phyloP scores from a whole-genome alignment of 2,888 invertebrate genomes.

The Philereme transversata region DNA sequence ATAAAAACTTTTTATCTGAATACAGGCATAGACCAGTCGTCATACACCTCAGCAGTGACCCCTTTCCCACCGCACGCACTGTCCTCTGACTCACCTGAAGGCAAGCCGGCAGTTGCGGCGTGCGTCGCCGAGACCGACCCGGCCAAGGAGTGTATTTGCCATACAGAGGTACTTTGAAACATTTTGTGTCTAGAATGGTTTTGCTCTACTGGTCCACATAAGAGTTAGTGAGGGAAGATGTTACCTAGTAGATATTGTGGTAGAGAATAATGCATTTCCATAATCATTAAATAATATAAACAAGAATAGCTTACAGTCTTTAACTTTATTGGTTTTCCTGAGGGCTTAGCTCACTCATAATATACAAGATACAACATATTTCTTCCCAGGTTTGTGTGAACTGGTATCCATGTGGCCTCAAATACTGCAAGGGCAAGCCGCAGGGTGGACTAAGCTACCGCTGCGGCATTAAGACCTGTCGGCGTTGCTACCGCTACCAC shows the following conservation, averaged over 20 bases:
- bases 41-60: slow-evolving; percentile 88
- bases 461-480: slow-evolving; percentile 98
- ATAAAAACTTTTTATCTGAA: too few species aligned
- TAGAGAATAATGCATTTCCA: too few species aligned
- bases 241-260: too few species aligned
- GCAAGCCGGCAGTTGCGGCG: slow-evolving; percentile 66
- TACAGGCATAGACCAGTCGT: slow-evolving; percentile 88
- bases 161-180: slow-evolving; percentile 84
- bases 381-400: slow-evolving; percentile 87
- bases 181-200: too few species aligned
- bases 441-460: slow-evolving; percentile 89
- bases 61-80: slow-evolving; percentile 86
- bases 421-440: slow-evolving; percentile 95
- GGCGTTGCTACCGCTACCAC: slow-evolving; percentile 94
- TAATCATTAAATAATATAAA: too few species aligned
- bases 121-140: slow-evolving; percentile 88
- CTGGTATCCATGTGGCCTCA: slow-evolving; percentile 98
- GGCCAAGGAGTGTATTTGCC: slow-evolving; percentile 92
- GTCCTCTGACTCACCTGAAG: slow-evolving; percentile 59
- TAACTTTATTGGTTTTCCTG: too few species aligned
- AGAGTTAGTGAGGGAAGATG: too few species aligned
- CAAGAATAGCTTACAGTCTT: too few species aligned
- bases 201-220: background rate
- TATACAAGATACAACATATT: too few species aligned
- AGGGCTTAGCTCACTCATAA: too few species aligned